Evolutionary conservation across 1,140 invertebrate species (phyloP), one percentile per base, ranked within the genome.

Genomic region (Brachionus plicatilis): DNA sequence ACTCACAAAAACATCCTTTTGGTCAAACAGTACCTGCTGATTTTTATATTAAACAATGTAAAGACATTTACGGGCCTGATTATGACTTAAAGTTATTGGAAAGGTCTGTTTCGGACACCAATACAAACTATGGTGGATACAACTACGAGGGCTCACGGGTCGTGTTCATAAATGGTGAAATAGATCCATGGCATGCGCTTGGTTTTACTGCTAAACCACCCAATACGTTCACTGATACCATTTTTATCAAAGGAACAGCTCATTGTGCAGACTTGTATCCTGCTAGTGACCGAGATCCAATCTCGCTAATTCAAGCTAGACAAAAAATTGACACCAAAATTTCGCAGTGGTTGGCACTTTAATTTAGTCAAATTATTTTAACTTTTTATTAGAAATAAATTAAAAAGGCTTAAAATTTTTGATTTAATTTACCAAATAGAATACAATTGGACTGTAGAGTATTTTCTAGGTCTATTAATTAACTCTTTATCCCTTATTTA

Each of bases 111-210:
- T 87, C 91, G 1, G 91, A 92, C 85, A 95, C 94, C 0, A 96
- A 96, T 88, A 92, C 90, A 66, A 90, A 93, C 27, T 97, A 96
- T 87, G 95, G 95, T 4, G 94, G 91, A 9, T 89, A 93, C 1
- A 90, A 93, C 79, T 91, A 96, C 24, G 89, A 92, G 47, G 92
- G 93, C 0, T 92, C 91, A 1, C 92, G 94, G 86, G 93, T 96
- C 20, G 92, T 96, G 1, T 96, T 94, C 88, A 93, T 95, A 43
- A 95, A 97, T 88, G 96, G 96, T 76, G 93, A 93, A 1, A 93
- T 96, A 70, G 96, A 97, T 91, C 96, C 95, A 6, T 97, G 96
- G 96, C 95, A 96, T 91, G 93, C 93, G 2, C 90, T 97, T 37
- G 93, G 90, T 24, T 86, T 91, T 11, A 87, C 88, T 8, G 85